phyloP scores from a whole-genome alignment of 2,888 invertebrate species.

The Ophion slaviceki region DNA sequence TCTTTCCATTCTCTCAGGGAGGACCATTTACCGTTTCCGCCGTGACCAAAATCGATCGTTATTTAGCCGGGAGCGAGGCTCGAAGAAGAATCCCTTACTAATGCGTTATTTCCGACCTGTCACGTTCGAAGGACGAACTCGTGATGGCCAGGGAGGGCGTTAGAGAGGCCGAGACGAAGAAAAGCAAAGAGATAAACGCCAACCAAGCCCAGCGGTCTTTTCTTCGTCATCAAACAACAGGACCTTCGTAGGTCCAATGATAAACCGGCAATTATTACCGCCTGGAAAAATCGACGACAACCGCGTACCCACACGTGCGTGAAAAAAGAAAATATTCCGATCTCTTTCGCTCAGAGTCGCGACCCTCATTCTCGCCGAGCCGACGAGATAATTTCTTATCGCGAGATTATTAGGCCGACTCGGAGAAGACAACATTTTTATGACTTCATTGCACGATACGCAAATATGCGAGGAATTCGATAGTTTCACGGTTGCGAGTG shows the following conservation, averaged over 20 bases:
- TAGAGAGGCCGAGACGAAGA: not conserved
- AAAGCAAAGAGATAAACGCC: not conserved
- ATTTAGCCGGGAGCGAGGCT: constrained; percentile 8
- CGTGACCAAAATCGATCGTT: constrained; percentile 15
- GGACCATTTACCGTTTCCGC: not conserved
- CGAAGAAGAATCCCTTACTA: constrained; percentile 14
- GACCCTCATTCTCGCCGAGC: not conserved
- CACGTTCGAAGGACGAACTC: constrained; percentile 25
- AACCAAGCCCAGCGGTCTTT: not conserved
- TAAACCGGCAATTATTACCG: constrained; percentile 17
- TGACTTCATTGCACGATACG: constrained; percentile 16
- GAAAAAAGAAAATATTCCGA: not conserved
- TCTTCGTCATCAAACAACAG: not conserved
- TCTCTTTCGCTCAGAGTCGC: not conserved
- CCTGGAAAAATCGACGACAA: constrained; percentile 24
- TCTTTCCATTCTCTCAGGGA: not conserved
- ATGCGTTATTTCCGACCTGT: not conserved
- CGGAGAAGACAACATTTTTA: not conserved
- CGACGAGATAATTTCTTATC: not conserved
- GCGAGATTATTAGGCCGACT: not conserved
- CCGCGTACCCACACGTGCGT: not conserved
- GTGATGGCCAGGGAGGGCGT: not conserved
- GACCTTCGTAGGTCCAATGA: not conserved
- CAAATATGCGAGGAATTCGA: constrained; percentile 8
- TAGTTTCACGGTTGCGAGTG: not conserved